phyloP scores from a whole-genome alignment of 1,140 invertebrate genomes.

The Lepidotrigona ventralis region DNA sequence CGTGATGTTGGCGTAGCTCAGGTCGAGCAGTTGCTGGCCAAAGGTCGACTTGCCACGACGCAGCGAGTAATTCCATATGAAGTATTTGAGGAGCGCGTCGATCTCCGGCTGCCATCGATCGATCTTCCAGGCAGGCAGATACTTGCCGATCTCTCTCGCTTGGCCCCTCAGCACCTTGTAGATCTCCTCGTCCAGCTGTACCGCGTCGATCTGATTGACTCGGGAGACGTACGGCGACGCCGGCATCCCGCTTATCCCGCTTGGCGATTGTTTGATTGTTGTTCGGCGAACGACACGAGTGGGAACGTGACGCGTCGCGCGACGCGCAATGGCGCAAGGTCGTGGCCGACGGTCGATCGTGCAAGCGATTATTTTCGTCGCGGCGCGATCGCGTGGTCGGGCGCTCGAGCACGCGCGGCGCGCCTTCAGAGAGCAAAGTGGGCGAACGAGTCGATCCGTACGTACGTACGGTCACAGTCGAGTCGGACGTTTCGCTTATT shows the following conservation, averaged over 20 bases:
- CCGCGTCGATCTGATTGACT: slow-evolving; percentile 77
- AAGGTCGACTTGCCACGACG: slow-evolving; percentile 72
- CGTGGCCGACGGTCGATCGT: slow-evolving; percentile 15
- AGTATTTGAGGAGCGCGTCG: slow-evolving; percentile 68
- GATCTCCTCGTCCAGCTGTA: slow-evolving; percentile 75
- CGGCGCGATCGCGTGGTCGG: slow-evolving; percentile 1
- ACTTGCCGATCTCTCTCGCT: slow-evolving; percentile 67
- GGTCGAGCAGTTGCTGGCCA: slow-evolving; percentile 75
- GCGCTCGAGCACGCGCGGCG: not conserved
- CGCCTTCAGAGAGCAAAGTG: not conserved
- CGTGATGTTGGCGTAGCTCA: slow-evolving; percentile 72
- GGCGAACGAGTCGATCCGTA: not conserved
- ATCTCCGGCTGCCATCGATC: slow-evolving; percentile 75
- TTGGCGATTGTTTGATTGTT: too few species aligned
- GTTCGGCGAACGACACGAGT: not conserved
- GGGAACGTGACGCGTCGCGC: not conserved
- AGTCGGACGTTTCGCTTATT: not conserved
- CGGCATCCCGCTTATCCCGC: slow-evolving; percentile 62
- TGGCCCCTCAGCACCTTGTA: slow-evolving; percentile 72
- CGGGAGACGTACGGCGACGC: slow-evolving; percentile 71
- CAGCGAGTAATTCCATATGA: slow-evolving; percentile 76
- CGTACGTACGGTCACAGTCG: not conserved
- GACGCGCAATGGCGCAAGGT: slow-evolving; percentile 23
- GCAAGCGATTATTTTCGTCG: slow-evolving; percentile 31
- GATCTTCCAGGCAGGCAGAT: slow-evolving; percentile 58